Evolutionary conservation across 2,888 invertebrate species (phyloP), one percentile per base, ranked within the genome.

Genomic region (Cheilosia vernalis): DNA sequence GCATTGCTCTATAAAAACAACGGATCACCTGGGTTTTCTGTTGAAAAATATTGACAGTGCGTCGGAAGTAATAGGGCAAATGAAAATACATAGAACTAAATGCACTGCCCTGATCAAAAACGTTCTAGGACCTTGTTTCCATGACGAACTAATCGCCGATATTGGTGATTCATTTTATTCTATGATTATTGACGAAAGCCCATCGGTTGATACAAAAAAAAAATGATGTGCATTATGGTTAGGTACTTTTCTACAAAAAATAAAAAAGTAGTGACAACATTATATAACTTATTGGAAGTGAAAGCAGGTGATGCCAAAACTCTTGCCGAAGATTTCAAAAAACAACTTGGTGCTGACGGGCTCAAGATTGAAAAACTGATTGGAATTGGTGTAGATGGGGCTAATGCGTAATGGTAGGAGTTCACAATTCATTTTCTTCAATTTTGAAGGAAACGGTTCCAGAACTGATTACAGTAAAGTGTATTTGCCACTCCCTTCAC

Each of bases 401-500:
- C 21, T 21, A 21, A 21, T 21, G 21, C n/a, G n/a, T 21, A 21
- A 21, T 21, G 21, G 21, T 21, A 21, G 21, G 21, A 21, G 21
- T 2, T 21, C 21, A 21, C 24, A 42, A 60, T 42, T 60, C 15
- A 19, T 60, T 42, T 42, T 51, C 51, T 17, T 60, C 60, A 42
- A 60, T 60, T 60, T 60, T 42, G 40, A 60, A 60, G 24, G 7
- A 24, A 60, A 19, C 60, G 21, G 24, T 60, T 60, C 60, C 60
- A 60, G 47, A 61, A 44, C 47, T 61, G 15, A 27, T 61, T 5
- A 47, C 61, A 47, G 21, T 51, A 10, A 47, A n/a, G 15, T 42
- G 55, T 27, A 24, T 55, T 15, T 76, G 47, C 17, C 56, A 66
- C 19, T 76, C 74, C 3, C 74, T 76, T 5, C 74, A 76, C 24